These are phyloP conservation scores for Cremastinae sp. DNA, from an alignment of 2,888 invertebrate species.

Conservation along the genomic window DNA sequence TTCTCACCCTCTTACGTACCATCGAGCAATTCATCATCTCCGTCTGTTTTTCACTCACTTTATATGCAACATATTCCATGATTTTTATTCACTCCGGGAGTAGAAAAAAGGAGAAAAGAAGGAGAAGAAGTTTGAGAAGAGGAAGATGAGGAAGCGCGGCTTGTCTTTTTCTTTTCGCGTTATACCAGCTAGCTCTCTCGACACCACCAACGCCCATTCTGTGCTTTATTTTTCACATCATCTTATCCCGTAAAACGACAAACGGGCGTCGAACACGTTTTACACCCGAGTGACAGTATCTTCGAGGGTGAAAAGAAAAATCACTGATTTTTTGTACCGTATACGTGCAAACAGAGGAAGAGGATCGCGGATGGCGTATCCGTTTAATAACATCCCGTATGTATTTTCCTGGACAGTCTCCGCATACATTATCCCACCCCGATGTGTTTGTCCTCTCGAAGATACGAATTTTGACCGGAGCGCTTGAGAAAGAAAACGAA, in stretches of 20 bases:
- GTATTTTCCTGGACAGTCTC: constrained; percentile 21
- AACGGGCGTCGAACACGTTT: constrained; percentile 47
- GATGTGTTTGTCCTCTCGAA: constrained; percentile 17
- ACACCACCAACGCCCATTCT: constrained; percentile 28
- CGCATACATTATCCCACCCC: constrained; percentile 5
- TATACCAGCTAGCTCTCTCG: constrained; percentile 35
- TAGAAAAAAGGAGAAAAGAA: constrained; percentile 60
- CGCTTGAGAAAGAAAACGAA: background rate
- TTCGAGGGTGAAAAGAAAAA: constrained; percentile 38
- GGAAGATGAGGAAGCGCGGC: constrained; percentile 41
- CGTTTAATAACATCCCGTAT: constrained; percentile 43
- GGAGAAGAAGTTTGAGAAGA: constrained; percentile 58
- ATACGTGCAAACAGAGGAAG: constrained; percentile 46
- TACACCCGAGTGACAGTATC: constrained; percentile 41
- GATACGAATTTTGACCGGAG: constrained; percentile 43
- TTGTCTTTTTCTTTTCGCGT: constrained; percentile 42
- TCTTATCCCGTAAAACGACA: constrained; percentile 45
- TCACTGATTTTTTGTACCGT: constrained; percentile 11
- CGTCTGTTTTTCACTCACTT: constrained; percentile 81
- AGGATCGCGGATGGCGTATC: constrained; percentile 8
- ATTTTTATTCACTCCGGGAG: constrained; percentile 78
- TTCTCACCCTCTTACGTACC: constrained; percentile 74
- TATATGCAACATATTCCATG: constrained; percentile 81
- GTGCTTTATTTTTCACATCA: constrained; percentile 41
- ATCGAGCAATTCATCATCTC: constrained; percentile 80